A percentile compares a stretch with the other conserved stretches of the same genome.
Evolutionary conservation across 1,140 invertebrate species (phyloP).

Genomic region (Holotrichia oblita): DNA sequence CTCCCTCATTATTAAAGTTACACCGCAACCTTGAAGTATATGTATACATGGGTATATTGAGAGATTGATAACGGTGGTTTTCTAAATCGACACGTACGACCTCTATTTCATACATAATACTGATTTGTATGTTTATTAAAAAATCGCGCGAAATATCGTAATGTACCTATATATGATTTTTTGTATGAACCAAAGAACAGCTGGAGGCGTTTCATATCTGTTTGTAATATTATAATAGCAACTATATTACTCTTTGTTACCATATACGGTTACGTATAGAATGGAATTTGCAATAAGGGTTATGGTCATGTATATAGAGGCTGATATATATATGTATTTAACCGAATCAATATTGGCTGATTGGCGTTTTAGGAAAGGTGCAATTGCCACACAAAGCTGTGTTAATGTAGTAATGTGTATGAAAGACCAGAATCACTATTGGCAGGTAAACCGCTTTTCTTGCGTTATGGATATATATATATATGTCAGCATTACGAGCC

Average conservation of each 20-base stretch:
- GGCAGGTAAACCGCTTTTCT: too few species aligned
- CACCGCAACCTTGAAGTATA: neutral
- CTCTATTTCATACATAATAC: neutral
- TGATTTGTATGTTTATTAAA: neutral
- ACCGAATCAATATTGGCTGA: too few species aligned
- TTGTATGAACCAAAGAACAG: neutral
- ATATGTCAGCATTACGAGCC: too few species aligned
- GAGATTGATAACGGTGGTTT: constrained; percentile 7
- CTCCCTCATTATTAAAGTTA: neutral
- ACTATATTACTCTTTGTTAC: neutral
- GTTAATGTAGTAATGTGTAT: too few species aligned
- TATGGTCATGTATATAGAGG: too few species aligned
- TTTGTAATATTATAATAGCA: neutral
- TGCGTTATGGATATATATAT: too few species aligned
- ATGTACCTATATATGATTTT: neutral
- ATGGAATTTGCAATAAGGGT: neutral
- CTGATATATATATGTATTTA: too few species aligned
- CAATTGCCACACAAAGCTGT: too few species aligned
- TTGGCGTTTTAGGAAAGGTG: too few species aligned
- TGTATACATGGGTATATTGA: neutral
- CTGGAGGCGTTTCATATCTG: neutral
- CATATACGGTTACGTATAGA: neutral
- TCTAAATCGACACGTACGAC: constrained; percentile 16
- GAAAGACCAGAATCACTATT: too few species aligned
- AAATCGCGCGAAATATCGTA: neutral